Evolutionary conservation across 2,113 vertebrate genomes (phyloP).

Genomic region (Eubucco bourcierii): DNA sequence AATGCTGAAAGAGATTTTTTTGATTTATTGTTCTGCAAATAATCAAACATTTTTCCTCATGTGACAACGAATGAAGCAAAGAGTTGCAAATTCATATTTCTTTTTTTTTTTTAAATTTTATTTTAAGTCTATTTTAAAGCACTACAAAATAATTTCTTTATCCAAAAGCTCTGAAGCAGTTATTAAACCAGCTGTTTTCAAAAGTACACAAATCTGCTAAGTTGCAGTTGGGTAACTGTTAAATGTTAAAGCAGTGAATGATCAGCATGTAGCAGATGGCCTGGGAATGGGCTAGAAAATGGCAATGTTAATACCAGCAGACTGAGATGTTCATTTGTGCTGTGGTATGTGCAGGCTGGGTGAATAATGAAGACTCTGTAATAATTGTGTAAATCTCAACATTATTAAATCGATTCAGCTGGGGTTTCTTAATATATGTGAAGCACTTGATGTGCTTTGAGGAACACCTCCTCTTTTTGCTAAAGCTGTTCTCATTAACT

Average conservation of each 20-base stretch:
- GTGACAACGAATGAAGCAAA: constrained; percentile 59
- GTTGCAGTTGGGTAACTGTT: constrained; percentile 86
- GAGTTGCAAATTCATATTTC: not conserved
- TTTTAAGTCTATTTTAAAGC: constrained; percentile 57
- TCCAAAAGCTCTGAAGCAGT: constrained; percentile 81
- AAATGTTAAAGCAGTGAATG: constrained; percentile 82
- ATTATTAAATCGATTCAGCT: constrained; percentile 87
- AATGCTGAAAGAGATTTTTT: constrained; percentile 26
- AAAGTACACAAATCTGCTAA: constrained; percentile 87
- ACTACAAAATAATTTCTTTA: constrained; percentile 81
- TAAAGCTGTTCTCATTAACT: constrained; percentile 85
- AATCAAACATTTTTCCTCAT: constrained; percentile 49
- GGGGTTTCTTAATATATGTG: constrained; percentile 85
- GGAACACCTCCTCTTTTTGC: constrained; percentile 79
- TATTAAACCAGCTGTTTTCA: constrained; percentile 87
- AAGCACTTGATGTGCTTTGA: constrained; percentile 80
- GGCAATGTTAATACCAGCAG: constrained; percentile 83
- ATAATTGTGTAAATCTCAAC: constrained; percentile 89
- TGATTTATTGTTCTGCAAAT: constrained; percentile 43
- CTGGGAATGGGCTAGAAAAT: constrained; percentile 83
- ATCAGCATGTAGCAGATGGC: constrained; percentile 83
- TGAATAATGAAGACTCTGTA: constrained; percentile 86
- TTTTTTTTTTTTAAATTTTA: too few species aligned
- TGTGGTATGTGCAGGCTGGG: constrained; percentile 76
- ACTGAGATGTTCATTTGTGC: constrained; percentile 85